Percentiles rank a stretch among this genome's conserved stretches.
phyloP scores from a whole-genome alignment of 2,888 invertebrate genomes.

The Orthosia incerta region DNA sequence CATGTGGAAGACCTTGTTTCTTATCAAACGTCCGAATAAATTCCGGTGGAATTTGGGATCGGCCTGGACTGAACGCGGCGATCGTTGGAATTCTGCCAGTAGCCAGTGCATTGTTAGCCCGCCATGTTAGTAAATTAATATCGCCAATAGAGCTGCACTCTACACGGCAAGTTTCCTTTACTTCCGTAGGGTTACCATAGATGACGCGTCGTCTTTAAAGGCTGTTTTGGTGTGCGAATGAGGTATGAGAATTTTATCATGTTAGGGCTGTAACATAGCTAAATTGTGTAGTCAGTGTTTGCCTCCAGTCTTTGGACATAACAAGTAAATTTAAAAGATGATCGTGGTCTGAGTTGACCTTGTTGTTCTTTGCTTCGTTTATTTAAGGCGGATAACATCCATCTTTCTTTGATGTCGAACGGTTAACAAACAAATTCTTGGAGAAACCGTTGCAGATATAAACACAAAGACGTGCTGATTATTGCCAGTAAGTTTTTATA shows the following conservation, averaged over 20 bases:
- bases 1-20: constrained; percentile 70
- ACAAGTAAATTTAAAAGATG: not conserved
- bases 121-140: constrained; percentile 87
- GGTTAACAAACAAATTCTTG: constrained; percentile 10
- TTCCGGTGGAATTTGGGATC: constrained; percentile 75
- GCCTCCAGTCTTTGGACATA: no score
- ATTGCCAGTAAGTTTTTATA: constrained; percentile 32
- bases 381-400: constrained; percentile 7
- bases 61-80: constrained; percentile 68
- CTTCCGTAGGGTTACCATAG: constrained; percentile 36
- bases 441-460: constrained; percentile 13
- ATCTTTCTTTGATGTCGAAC: constrained; percentile 22
- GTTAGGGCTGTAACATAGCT: not conserved
- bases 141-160: constrained; percentile 79
- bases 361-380: constrained; percentile 12
- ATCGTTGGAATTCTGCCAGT: constrained; percentile 84
- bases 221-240: not conserved
- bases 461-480: constrained; percentile 32
- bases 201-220: constrained; percentile 4
- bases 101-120: constrained; percentile 81
- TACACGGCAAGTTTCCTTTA: constrained; percentile 72
- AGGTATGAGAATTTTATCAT: not conserved
- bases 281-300: not conserved
- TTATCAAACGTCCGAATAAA: constrained; percentile 77
- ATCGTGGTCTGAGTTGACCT: no score